Evolutionary conservation across 2,797 vertebrate species (phyloP).

Genomic region (Hydrocynus forskahlii): DNA sequence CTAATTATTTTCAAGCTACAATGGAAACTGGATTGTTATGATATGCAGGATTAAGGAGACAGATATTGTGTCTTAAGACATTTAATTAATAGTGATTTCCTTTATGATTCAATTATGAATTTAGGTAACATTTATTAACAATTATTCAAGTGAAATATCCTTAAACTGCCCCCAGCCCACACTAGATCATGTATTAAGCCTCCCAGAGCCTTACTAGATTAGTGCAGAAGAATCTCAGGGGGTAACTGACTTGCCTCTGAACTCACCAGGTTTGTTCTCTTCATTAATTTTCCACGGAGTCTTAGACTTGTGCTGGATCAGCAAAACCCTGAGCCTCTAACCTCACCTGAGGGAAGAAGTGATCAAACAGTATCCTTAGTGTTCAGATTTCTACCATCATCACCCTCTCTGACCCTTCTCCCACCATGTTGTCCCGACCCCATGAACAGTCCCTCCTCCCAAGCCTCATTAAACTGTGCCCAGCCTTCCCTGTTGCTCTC

Average conservation of each 20-base stretch:
- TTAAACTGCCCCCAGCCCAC: constrained; percentile 18
- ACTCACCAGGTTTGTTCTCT: constrained; percentile 73
- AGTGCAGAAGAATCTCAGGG: constrained; percentile 78
- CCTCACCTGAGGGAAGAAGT: constrained; percentile 59
- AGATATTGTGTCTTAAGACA: not conserved
- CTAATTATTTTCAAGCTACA: constrained; percentile 42
- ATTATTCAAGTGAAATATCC: constrained; percentile 68
- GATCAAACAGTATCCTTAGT: constrained; percentile 55
- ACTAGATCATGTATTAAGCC: constrained; percentile 38
- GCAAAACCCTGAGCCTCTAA: constrained; percentile 53
- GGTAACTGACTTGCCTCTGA: constrained; percentile 80
- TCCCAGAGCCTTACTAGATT: constrained; percentile 75
- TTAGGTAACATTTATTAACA: constrained; percentile 66
- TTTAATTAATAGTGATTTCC: constrained; percentile 3
- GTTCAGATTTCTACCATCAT: constrained; percentile 51
- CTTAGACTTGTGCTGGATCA: constrained; percentile 52
- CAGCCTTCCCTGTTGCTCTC: constrained; percentile 51
- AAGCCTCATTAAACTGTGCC: constrained; percentile 56
- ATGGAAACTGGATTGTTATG: not conserved
- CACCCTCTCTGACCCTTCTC: constrained; percentile 57
- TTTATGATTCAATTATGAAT: not conserved
- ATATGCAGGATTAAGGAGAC: not conserved
- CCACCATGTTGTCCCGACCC: constrained; percentile 59
- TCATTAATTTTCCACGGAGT: constrained; percentile 55
- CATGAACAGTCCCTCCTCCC: constrained; percentile 45